A percentile compares a stretch with the other conserved stretches of the same genome.
Evolutionary conservation across 2,888 invertebrate species (phyloP).

Genomic region (Cryptus viduatorius): DNA sequence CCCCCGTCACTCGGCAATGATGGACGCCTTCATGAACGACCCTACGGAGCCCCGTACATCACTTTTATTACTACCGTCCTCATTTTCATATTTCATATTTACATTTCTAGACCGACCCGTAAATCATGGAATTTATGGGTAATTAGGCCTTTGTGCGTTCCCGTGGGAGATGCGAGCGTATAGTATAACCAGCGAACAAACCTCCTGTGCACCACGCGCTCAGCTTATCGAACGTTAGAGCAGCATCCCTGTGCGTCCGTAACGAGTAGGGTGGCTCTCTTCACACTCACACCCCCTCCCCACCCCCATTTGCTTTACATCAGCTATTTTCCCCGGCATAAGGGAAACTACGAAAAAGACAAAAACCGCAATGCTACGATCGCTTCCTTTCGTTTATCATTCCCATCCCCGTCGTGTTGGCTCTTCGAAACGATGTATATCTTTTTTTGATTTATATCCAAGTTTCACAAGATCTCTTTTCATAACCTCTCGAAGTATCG

Average conservation of each 20-base stretch:
- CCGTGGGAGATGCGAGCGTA: constrained; percentile 69
- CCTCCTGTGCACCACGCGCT: constrained; percentile 62
- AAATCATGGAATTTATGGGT: constrained; percentile 84
- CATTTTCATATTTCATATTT: constrained; percentile 85
- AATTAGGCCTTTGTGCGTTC: constrained; percentile 83
- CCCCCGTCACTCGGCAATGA: constrained; percentile 84
- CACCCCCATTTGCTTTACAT: constrained; percentile 7
- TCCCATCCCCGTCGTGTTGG: neutral
- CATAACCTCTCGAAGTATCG: neutral
- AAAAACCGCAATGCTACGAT: constrained; percentile 24
- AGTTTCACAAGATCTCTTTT: too few relatives aligned
- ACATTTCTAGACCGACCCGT: constrained; percentile 83
- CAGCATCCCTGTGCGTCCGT: constrained; percentile 49
- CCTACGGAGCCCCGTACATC: constrained; percentile 86
- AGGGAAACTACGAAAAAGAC: constrained; percentile 39
- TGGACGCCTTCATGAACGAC: constrained; percentile 86
- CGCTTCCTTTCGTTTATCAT: neutral
- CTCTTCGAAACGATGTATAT: neutral
- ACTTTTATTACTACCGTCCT: constrained; percentile 86
- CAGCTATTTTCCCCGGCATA: constrained; percentile 40
- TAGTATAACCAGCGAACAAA: constrained; percentile 32
- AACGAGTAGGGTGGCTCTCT: constrained; percentile 63
- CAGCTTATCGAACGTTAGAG: constrained; percentile 77
- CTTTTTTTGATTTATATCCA: neutral
- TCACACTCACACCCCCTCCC: constrained; percentile 31